Percentiles rank a stretch among this genome's conserved stretches.
phyloP scores from a whole-genome alignment of 2,113 vertebrate species.

The Dromaius novaehollandiae region DNA sequence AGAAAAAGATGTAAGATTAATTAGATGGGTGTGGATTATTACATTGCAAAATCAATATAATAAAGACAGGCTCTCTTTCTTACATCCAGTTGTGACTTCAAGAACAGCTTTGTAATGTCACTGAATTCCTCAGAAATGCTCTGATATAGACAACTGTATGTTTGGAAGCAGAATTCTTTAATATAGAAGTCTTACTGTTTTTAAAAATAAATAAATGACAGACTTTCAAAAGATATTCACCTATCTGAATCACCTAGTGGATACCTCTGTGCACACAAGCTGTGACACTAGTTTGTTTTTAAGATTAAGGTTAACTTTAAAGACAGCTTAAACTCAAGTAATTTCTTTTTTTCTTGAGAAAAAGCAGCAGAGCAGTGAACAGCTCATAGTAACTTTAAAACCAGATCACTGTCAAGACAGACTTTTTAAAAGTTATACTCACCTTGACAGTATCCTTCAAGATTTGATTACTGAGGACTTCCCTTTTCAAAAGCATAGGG shows the following conservation, averaged over 20 bases:
- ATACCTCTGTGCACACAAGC: neutral
- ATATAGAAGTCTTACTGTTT: neutral
- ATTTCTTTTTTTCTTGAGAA: neutral
- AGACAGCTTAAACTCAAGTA: neutral
- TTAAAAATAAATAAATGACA: neutral
- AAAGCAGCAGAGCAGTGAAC: neutral
- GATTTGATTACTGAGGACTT: constrained; percentile 5
- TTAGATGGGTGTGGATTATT: neutral
- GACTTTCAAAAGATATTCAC: neutral
- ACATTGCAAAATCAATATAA: neutral
- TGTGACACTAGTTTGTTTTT: neutral
- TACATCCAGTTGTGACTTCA: neutral
- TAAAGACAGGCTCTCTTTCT: neutral
- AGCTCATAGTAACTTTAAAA: neutral
- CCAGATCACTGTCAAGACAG: neutral
- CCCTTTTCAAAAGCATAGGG: neutral
- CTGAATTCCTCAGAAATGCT: neutral
- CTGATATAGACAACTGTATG: neutral
- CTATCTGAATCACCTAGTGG: neutral
- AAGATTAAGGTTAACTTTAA: neutral
- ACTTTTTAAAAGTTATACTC: neutral
- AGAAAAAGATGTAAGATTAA: neutral
- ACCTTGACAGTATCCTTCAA: neutral
- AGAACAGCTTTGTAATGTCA: neutral
- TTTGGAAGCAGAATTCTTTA: neutral